phyloP scores from a whole-genome alignment of 1,140 invertebrate genomes.

The Drosophila bipectinata region DNA sequence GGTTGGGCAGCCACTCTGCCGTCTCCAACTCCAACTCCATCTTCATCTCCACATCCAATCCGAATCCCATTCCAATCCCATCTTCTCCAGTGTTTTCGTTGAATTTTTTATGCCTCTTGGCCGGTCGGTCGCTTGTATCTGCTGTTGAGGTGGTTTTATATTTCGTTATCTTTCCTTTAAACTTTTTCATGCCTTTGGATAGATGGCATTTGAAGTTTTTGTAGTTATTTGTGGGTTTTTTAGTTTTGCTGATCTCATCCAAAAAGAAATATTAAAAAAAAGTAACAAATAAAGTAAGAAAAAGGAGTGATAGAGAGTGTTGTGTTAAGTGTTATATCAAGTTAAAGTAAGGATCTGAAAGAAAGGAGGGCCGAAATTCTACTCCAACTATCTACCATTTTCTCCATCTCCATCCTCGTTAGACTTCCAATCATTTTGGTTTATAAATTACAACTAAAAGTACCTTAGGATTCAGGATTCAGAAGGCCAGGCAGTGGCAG shows the following conservation, averaged over 20 bases:
- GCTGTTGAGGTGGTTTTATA: conserved; percentile 37
- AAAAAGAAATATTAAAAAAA: conserved; percentile 9
- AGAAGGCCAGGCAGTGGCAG: not conserved
- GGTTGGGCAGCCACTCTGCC: conserved; percentile 40
- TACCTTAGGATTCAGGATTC: conserved; percentile 5
- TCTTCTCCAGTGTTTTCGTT: conserved; percentile 36
- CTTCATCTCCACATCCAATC: conserved; percentile 6
- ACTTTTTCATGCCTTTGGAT: conserved; percentile 42
- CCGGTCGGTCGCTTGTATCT: conserved; percentile 1
- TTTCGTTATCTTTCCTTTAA: conserved; percentile 54
- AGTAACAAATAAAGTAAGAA: not conserved
- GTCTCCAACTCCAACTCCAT: conserved; percentile 2
- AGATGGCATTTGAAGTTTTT: conserved; percentile 38
- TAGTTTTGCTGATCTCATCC: conserved; percentile 27
- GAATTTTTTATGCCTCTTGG: conserved; percentile 55
- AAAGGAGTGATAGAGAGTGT: not conserved
- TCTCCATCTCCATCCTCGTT: not conserved
- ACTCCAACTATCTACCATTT: too few species aligned
- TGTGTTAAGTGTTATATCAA: not conserved
- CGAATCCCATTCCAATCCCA: conserved; percentile 10
- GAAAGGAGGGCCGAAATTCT: too few species aligned
- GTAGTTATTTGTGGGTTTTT: conserved; percentile 35
- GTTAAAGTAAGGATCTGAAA: too few species aligned
- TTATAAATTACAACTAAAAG: conserved; percentile 23
- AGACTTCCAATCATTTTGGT: conserved; percentile 6